A percentile compares a stretch with the other conserved stretches of the same genome.
phyloP scores from a whole-genome alignment of 2,797 vertebrate species.

The Lindbergichthys nudifrons region DNA sequence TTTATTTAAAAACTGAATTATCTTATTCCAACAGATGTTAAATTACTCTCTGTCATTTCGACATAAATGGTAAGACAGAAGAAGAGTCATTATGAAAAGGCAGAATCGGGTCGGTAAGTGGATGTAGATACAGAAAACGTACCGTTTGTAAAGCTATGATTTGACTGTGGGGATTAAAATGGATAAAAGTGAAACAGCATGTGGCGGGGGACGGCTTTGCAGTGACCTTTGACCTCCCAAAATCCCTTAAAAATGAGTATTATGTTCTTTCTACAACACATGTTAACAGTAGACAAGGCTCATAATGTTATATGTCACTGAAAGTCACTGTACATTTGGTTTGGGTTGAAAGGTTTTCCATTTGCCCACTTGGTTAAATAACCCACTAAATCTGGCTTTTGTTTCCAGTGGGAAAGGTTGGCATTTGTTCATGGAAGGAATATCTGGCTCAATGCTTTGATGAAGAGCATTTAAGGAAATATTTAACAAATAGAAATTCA shows the following conservation, averaged over 20 bases:
- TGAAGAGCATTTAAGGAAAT: too few relatives aligned
- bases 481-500: too few relatives aligned
- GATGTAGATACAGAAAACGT: background rate
- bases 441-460: too few relatives aligned
- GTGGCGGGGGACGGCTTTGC: constrained; percentile 3
- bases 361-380: too few relatives aligned
- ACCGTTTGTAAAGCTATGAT: background rate
- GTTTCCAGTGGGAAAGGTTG: too few relatives aligned
- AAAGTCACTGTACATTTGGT: background rate
- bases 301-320: background rate
- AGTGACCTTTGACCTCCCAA: constrained; percentile 8
- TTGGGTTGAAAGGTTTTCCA: too few relatives aligned
- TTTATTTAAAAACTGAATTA: constrained; percentile 8
- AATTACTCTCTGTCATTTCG: constrained; percentile 10
- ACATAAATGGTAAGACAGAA: background rate
- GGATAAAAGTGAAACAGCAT: constrained; percentile 26
- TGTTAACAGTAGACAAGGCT: background rate
- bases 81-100: constrained; percentile 2
- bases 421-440: too few relatives aligned
- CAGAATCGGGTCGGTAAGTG: background rate
- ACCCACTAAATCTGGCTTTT: too few relatives aligned
- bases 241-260: constrained; percentile 7
- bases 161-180: constrained; percentile 24
- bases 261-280: background rate
- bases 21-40: constrained; percentile 8